phyloP scores from a whole-genome alignment of 2,113 vertebrate species.

The Crotalus horridus region DNA sequence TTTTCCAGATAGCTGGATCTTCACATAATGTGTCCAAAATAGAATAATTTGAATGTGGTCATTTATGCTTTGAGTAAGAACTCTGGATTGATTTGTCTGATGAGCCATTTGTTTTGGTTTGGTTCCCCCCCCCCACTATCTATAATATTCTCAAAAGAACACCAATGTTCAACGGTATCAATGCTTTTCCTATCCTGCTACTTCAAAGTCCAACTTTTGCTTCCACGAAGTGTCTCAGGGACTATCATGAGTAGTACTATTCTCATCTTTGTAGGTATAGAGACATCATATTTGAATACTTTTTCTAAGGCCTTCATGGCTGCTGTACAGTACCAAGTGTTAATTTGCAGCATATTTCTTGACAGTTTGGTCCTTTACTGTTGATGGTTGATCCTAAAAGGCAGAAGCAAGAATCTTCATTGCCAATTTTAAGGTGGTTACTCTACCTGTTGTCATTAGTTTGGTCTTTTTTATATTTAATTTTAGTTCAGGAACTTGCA shows the following conservation, averaged over 20 bases:
- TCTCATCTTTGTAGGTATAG: not conserved
- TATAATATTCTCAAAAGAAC: not conserved
- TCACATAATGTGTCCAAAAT: not conserved
- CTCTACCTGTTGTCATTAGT: not conserved
- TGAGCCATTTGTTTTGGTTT: not conserved
- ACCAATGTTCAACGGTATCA: not conserved
- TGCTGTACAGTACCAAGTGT: not conserved
- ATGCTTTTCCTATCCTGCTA: not conserved
- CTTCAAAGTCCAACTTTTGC: not conserved
- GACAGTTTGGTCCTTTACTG: not conserved
- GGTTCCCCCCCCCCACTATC: not conserved
- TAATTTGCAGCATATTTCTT: not conserved
- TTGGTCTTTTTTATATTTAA: not conserved
- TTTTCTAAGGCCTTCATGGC: not conserved
- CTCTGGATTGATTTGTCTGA: not conserved
- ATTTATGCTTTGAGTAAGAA: not conserved
- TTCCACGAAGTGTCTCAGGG: not conserved
- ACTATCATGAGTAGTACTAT: not conserved
- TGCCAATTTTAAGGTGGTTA: not conserved
- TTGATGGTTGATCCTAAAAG: not conserved
- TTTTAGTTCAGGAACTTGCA: not conserved
- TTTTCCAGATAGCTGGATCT: not conserved
- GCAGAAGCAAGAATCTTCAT: not conserved
- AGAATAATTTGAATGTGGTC: not conserved
- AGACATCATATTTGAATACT: not conserved